Evolutionary conservation across 1,140 invertebrate species (phyloP).

Genomic region (Medauroidea extradentata): DNA sequence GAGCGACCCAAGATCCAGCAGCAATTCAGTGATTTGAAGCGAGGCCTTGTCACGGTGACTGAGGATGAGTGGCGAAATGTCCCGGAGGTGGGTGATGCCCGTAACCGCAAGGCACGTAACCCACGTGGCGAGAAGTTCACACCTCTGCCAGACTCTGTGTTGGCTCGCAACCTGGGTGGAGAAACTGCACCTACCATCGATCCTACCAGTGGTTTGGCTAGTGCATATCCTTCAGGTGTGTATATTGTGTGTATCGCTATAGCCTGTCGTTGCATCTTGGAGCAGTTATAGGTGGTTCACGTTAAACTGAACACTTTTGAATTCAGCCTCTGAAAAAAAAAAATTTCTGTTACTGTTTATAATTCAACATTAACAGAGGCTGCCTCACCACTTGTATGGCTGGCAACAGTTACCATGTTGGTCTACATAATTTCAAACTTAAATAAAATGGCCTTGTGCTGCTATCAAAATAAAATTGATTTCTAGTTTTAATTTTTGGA

Average conservation of each 20-base stretch:
- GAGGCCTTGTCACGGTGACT: constrained; percentile 79
- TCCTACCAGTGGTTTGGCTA: constrained; percentile 76
- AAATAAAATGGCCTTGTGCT: no score
- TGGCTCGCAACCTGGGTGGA: constrained; percentile 85
- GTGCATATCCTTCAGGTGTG: constrained; percentile 71
- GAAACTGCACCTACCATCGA: constrained; percentile 79
- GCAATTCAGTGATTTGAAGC: constrained; percentile 97
- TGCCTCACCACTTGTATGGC: no score
- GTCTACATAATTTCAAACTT: no score
- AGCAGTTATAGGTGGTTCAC: no score
- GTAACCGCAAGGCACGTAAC: constrained; percentile 95
- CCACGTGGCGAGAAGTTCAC: constrained; percentile 95
- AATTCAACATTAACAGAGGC: no score
- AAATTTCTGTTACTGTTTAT: no score
- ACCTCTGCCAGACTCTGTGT: constrained; percentile 92
- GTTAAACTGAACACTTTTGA: no score
- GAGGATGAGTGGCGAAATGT: constrained; percentile 96
- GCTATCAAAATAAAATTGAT: no score
- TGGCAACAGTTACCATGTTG: no score
- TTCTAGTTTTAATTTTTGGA: no score
- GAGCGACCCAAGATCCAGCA: constrained; percentile 99
- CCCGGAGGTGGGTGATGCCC: constrained; percentile 98
- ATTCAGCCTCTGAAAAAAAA: no score
- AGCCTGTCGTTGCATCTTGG: background rate
- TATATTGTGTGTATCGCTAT: constrained; percentile 67